phyloP scores from a whole-genome alignment of 2,888 invertebrate species.

The Tiliacea aurago region DNA sequence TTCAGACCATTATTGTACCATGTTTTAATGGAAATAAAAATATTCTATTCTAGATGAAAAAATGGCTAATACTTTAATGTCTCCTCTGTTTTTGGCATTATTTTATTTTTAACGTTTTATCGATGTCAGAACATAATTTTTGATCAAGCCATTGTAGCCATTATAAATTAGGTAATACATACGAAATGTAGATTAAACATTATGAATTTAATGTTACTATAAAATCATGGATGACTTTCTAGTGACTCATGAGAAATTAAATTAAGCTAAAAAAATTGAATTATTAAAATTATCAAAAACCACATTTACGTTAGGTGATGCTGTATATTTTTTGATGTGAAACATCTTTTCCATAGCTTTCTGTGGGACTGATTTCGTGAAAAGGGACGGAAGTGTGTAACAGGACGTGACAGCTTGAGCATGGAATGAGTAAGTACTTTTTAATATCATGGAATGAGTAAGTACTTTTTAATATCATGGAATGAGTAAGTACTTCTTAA shows the following conservation, averaged over 20 bases:
- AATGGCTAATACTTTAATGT: background rate
- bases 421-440: no score
- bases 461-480: no score
- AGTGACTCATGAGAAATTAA: conserved; percentile 6
- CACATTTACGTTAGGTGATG: conserved; percentile 37
- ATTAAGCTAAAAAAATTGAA: background rate
- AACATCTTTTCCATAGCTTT: no score
- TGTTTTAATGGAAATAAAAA: no score
- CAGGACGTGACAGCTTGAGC: no score
- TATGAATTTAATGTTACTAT: conserved; percentile 12
- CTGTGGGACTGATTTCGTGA: no score
- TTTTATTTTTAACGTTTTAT: background rate
- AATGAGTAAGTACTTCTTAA: no score
- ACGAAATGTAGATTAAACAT: conserved; percentile 13
- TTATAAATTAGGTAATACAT: background rate
- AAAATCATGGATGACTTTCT: conserved; percentile 1
- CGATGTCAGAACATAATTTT: background rate
- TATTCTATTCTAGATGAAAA: background rate
- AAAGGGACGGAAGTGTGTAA: no score
- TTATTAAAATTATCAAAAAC: conserved; percentile 26
- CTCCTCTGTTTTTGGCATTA: background rate
- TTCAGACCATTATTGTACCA: no score
- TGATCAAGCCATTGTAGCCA: background rate
- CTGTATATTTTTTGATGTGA: background rate
- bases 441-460: no score